Conservation (phyloP, 2,113 vertebrate genomes). For the Pollachius pollachius region DNA sequence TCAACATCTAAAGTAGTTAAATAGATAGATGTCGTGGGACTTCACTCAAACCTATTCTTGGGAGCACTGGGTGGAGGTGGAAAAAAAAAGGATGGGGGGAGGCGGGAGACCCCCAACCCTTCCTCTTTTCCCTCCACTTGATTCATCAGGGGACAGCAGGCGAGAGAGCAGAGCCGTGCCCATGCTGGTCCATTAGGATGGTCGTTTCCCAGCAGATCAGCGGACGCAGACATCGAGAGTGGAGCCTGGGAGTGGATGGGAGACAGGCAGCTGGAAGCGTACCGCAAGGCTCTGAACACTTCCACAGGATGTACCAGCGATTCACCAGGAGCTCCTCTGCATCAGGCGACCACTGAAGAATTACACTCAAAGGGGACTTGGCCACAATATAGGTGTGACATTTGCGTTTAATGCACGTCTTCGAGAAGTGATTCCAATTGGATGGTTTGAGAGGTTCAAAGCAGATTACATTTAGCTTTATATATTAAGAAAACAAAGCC, state of each 20-base stretch:
- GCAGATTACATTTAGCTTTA: too few species aligned
- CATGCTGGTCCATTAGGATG: neutral
- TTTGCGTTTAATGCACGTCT: neutral
- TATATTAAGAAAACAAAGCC: too few species aligned
- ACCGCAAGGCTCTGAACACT: too few species aligned
- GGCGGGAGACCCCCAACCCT: neutral
- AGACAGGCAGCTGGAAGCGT: neutral
- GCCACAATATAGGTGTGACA: neutral
- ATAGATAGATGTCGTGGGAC: neutral
- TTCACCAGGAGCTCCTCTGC: too few species aligned
- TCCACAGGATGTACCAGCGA: too few species aligned
- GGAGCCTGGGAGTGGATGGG: neutral
- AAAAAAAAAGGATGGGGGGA: neutral
- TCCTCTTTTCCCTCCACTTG: neutral
- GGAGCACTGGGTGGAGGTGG: neutral
- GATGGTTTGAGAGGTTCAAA: neutral
- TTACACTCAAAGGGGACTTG: neutral
- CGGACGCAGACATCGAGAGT: neutral
- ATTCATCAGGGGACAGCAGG: neutral
- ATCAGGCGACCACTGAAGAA: slow-evolving; percentile 6
- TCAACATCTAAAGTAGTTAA: neutral
- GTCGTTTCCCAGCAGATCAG: slow-evolving; percentile 11
- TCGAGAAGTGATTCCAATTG: neutral
- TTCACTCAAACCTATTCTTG: neutral
- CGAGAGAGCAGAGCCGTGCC: slow-evolving; percentile 2